These are phyloP conservation scores for Gonatopus flavifemur DNA, from an alignment of 1,140 invertebrate genomes.

Conservation along the genomic window DNA sequence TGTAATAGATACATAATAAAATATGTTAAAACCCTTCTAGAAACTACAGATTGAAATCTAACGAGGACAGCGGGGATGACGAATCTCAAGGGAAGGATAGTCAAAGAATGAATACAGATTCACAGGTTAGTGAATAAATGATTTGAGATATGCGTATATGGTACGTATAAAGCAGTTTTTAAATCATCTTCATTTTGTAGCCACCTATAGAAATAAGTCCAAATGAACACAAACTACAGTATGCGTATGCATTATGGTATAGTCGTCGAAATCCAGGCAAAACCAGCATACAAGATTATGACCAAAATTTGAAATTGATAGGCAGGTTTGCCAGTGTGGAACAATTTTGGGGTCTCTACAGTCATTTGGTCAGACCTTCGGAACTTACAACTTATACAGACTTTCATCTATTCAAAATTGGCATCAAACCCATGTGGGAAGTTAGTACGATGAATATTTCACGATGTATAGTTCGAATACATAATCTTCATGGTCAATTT, in stretches of 20 bases:
- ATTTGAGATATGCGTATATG: background rate
- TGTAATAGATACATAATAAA: too few relatives aligned
- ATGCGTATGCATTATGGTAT: conserved; percentile 89
- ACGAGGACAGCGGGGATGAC: conserved; percentile 63
- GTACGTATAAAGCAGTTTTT: too few relatives aligned
- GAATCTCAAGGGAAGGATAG: conserved; percentile 54
- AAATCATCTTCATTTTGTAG: conserved; percentile 36
- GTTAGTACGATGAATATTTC: conserved; percentile 49
- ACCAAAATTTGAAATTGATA: conserved; percentile 74
- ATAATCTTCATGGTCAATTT: too few relatives aligned
- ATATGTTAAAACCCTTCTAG: too few relatives aligned
- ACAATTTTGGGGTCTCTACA: conserved; percentile 96
- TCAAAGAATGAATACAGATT: conserved; percentile 49
- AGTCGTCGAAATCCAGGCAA: conserved; percentile 74
- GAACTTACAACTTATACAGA: conserved; percentile 90
- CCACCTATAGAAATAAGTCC: conserved; percentile 68
- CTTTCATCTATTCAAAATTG: conserved; percentile 97
- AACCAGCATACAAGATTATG: conserved; percentile 67
- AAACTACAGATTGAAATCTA: conserved; percentile 59
- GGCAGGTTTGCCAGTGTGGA: conserved; percentile 89
- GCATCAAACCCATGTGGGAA: conserved; percentile 99
- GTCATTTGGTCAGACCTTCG: conserved; percentile 84
- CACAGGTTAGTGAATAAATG: conserved; percentile 45
- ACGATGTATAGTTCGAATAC: background rate
- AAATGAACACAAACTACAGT: conserved; percentile 85